These are phyloP conservation scores for Seira musarum DNA, from an alignment of 2,888 invertebrate species.

Conservation along the genomic window DNA sequence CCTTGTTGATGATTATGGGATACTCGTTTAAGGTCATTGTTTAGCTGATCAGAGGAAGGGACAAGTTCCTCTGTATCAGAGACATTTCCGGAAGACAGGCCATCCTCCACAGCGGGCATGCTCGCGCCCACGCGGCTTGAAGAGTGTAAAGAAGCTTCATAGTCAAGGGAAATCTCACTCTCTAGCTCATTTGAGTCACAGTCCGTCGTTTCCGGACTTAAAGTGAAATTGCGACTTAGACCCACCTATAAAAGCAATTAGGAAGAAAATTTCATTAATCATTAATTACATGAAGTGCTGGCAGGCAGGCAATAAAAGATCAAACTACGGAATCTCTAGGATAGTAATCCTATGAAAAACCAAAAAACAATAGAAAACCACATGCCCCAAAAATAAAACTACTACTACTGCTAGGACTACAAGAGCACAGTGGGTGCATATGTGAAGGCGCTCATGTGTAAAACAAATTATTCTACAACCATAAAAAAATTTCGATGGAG, in stretches of 20 bases:
- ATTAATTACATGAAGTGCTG: slow-evolving; percentile 50
- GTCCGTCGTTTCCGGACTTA: slow-evolving; percentile 94
- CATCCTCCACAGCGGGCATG: slow-evolving; percentile 95
- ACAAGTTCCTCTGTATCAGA: slow-evolving; percentile 83
- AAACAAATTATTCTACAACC: too few relatives aligned
- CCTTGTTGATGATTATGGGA: slow-evolving; percentile 9
- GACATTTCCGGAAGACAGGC: slow-evolving; percentile 92
- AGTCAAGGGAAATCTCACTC: slow-evolving; percentile 83
- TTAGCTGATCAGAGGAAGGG: slow-evolving; percentile 50
- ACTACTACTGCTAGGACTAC: too few relatives aligned
- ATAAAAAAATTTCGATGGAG: too few relatives aligned
- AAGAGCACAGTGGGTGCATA: too few relatives aligned
- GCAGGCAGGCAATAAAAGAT: slow-evolving; percentile 9
- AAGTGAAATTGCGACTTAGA: slow-evolving; percentile 87
- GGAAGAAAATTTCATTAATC: slow-evolving; percentile 55
- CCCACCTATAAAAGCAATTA: slow-evolving; percentile 74
- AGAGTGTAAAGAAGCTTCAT: slow-evolving; percentile 72
- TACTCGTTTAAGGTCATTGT: slow-evolving; percentile 54
- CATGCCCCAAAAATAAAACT: not conserved
- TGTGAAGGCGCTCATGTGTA: not conserved
- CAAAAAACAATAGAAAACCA: not conserved
- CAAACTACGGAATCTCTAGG: not conserved
- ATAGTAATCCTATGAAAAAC: not conserved
- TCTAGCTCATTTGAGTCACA: slow-evolving; percentile 92
- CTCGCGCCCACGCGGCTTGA: slow-evolving; percentile 75